Evolutionary conservation across 2,888 invertebrate species (phyloP), one percentile per base, ranked within the genome.

Genomic region (Ditula angustiorana): DNA sequence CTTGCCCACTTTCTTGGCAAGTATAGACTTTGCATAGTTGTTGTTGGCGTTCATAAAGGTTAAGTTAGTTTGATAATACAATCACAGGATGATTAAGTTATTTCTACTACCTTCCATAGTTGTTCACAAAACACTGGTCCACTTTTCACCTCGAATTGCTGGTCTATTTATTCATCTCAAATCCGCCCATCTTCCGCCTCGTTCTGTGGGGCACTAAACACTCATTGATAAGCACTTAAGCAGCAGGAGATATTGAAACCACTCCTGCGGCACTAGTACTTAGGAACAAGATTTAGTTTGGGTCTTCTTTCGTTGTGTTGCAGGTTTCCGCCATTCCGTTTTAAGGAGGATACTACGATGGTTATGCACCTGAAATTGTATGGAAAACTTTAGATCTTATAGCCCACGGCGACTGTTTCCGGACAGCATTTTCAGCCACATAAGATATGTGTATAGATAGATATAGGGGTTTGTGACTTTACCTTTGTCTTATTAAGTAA

Each of bases 181-280:
- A n/a, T n/a, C n/a, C n/a, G n/a, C 11, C 11, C 4, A 11, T 50
- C 30, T 50, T 44, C 62, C 7, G 0, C 56, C 57, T 24, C 35
- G 53, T 35, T 53, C 57, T 30, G 62, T 44, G 19, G 62, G n/a
- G 33, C 76, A 82, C 91, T 90, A 90, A 91, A 90, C 79, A 76
- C 91, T 88, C 87, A 92, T 96, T 96, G 96, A 96, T 96, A 96
- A 96, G 96, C 96, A 96, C 96, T 96, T 95, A 96, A 95, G 96
- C 96, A 96, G 96, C 96, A 96, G 96, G 96, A 96, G 96, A 95
- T 90, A 88, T 82, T 80, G 80, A 92, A 93, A 93, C 94, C 94
- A 95, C 96, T 96, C 96, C 96, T 96, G 96, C 96, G 96, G 96
- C 96, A 96, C 96, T 96, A 96, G 96, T 96, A 96, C 96, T 96